Conservation (phyloP, 2,888 invertebrate genomes). For the Escarpia spicata region DNA sequence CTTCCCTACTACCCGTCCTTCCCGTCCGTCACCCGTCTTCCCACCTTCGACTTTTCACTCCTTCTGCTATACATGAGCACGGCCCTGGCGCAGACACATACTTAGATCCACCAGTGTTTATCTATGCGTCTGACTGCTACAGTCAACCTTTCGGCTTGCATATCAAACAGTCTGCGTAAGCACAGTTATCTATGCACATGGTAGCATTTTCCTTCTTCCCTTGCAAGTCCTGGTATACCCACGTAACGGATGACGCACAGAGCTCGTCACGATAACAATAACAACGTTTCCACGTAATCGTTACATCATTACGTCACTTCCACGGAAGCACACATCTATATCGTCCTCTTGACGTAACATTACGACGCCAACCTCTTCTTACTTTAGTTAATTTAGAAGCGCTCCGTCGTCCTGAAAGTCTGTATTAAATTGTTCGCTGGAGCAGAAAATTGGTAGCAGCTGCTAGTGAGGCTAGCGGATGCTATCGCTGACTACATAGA, state of each 20-base stretch:
- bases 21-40: not conserved
- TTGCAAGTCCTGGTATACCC: not conserved
- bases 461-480: not conserved
- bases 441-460: conserved; percentile 3
- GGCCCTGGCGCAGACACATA: not conserved
- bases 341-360: not conserved
- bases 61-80: not conserved
- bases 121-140: not conserved
- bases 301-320: not conserved
- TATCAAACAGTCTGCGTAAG: not conserved
- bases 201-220: not conserved
- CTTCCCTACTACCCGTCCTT: not conserved
- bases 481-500: not conserved
- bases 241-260: not conserved
- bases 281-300: not conserved
- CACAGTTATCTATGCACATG: not conserved
- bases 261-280: not conserved
- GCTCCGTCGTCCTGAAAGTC: not conserved
- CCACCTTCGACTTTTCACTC: not conserved
- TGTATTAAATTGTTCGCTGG: conserved; percentile 6
- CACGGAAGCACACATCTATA: not conserved
- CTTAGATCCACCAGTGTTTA: not conserved
- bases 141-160: not conserved
- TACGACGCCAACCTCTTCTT: not conserved
- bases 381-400: not conserved